Conservation (phyloP, 2,888 invertebrate genomes). For the Oligia latruncula region DNA sequence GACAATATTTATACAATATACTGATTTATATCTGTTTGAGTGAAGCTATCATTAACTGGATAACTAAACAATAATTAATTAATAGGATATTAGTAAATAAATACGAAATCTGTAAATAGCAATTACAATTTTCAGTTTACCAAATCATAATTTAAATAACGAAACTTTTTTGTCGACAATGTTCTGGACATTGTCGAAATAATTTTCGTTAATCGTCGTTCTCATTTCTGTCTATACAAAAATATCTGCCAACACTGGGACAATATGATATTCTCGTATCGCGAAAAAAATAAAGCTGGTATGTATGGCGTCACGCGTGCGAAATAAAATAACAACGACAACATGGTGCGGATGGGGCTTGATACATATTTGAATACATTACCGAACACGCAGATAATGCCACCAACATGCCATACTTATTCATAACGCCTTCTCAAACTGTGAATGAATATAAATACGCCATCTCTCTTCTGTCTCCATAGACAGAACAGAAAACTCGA, state of each 20-base stretch:
- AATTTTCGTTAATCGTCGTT: background rate
- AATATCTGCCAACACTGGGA: constrained; percentile 70
- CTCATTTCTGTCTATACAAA: constrained; percentile 60
- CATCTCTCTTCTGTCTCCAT: constrained; percentile 47
- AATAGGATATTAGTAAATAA: background rate
- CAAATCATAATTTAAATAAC: constrained; percentile 9
- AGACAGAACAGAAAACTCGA: constrained; percentile 31
- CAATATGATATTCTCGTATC: constrained; percentile 80
- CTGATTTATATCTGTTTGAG: background rate
- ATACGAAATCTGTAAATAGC: background rate
- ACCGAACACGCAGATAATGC: constrained; percentile 88
- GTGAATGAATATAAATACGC: constrained; percentile 83
- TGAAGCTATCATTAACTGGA: background rate
- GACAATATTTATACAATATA: background rate
- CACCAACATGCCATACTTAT: constrained; percentile 85
- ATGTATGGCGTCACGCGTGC: constrained; percentile 84
- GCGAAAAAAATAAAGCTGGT: constrained; percentile 85
- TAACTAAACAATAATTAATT: background rate
- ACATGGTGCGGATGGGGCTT: constrained; percentile 87
- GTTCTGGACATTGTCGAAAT: background rate
- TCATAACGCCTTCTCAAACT: constrained; percentile 85
- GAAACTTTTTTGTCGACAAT: constrained; percentile 23
- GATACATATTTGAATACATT: constrained; percentile 90
- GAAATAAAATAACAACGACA: constrained; percentile 89
- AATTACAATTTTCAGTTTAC: constrained; percentile 8